Evolutionary conservation across 2,888 invertebrate genomes (phyloP).

Genomic region (Epinotia demarniana): DNA sequence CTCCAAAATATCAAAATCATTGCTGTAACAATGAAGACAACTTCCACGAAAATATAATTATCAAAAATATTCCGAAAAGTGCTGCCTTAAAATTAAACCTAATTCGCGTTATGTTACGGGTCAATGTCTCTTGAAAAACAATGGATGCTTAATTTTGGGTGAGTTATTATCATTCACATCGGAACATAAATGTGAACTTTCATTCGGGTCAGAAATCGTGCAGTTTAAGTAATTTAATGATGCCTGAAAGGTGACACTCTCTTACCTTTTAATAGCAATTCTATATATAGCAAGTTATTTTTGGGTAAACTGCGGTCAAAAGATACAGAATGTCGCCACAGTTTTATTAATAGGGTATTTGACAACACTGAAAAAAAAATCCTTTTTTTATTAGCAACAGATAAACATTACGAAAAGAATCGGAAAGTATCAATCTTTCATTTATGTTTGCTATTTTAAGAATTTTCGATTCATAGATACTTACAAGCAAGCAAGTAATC

Average conservation of each 20-base stretch:
- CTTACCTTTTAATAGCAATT: background rate
- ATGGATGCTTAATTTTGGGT: background rate
- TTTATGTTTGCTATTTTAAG: too few relatives aligned
- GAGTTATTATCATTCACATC: conserved; percentile 30
- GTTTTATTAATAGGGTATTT: too few relatives aligned
- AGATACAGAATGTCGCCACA: too few relatives aligned
- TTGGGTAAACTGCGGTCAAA: too few relatives aligned
- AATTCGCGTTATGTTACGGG: conserved; percentile 25
- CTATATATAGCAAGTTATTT: too few relatives aligned
- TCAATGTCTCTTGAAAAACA: conserved; percentile 25
- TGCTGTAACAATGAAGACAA: conserved; percentile 37
- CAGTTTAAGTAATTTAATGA: background rate
- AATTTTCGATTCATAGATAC: too few relatives aligned
- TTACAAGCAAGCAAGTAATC: too few relatives aligned
- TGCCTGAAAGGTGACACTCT: background rate
- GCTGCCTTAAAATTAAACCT: conserved; percentile 42
- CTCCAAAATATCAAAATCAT: conserved; percentile 4
- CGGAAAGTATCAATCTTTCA: too few relatives aligned
- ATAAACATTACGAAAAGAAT: too few relatives aligned
- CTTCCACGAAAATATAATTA: conserved; percentile 17
- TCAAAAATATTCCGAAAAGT: conserved; percentile 40
- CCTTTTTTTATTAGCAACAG: too few relatives aligned
- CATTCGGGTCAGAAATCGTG: background rate
- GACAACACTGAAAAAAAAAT: too few relatives aligned
- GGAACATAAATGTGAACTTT: conserved; percentile 10